Evolutionary conservation across 2,888 invertebrate genomes (phyloP), one percentile per base, ranked within the genome.

Genomic region (Polyploca ridens): DNA sequence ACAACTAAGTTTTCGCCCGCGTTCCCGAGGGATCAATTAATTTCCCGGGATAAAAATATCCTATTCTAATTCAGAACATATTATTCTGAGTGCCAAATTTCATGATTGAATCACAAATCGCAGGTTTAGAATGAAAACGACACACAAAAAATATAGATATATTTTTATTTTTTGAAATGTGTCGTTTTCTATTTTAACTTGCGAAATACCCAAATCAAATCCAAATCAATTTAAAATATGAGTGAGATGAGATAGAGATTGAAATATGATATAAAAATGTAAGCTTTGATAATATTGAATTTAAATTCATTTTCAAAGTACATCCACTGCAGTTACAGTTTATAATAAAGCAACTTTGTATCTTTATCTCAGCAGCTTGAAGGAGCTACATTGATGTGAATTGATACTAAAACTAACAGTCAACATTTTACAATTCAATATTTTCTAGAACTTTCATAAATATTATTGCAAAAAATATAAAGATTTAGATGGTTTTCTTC

Each of bases 361-460:
- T 54, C 54, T 54, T 19, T 54, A 54, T 61, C 57, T 27, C 41
- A 41, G 10, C 54, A 61, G 62, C 62, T 57, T 65, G 63, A 5
- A 46, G 46, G 63, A 63, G 63, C n/a, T 19, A 54, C 54, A 19
- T 77, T 72, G 72, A 73, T 79, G 76, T 71, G 72, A 81, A 83
- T 82, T 77, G 77, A 79, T 77, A 81, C 78, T 87, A 85, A 87
- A 87, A 75, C 70, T 75, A 84, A 79, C 79, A 81, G 78, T 64
- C 76, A 68, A 79, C 77, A 73, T 74, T 75, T 76, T 76, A 74
- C 75, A 72, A 66, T 78, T 78, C 81, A 84, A 85, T 83, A 83
- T 84, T 86, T 86, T 82, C 74, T 69, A 72, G 77, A 79, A 81
- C 81, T 81, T 85, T 86, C 81, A 81, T 79, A 79, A 81, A 75